These are phyloP conservation scores for Sarcophaga variegata DNA, from an alignment of 2,888 invertebrate genomes.

Conservation along the genomic window DNA sequence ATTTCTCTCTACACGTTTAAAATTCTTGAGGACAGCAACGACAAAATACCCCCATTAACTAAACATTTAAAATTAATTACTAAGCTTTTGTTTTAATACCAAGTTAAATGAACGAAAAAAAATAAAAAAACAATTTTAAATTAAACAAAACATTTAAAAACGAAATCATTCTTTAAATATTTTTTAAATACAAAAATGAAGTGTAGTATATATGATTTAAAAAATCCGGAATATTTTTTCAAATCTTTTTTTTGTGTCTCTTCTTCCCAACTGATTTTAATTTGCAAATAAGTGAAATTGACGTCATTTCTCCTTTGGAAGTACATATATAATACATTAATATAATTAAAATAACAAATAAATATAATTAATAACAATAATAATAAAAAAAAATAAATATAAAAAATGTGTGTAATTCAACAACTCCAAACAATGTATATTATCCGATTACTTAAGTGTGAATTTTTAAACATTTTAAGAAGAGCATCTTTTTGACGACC, in stretches of 20 bases:
- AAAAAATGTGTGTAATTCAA: constrained; percentile 3
- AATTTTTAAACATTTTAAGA: neutral
- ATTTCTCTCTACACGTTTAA: neutral
- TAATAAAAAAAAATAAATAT: neutral
- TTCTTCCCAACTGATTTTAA: neutral
- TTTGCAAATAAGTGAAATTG: constrained; percentile 21
- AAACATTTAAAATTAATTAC: too few relatives aligned
- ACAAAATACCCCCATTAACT: too few relatives aligned
- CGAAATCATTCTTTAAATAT: too few relatives aligned
- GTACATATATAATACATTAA: too few relatives aligned
- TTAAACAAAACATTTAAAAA: too few relatives aligned
- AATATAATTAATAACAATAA: neutral
- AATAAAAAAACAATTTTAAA: too few relatives aligned
- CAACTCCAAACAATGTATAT: neutral
- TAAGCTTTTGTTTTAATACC: too few relatives aligned
- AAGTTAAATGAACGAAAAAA: too few relatives aligned
- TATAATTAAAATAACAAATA: neutral
- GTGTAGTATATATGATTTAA: neutral
- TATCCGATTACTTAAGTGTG: constrained; percentile 4
- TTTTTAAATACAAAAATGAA: too few relatives aligned
- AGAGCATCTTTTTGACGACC: neutral
- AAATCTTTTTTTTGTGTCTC: too few relatives aligned
- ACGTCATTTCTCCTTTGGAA: constrained; percentile 6
- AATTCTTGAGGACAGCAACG: neutral
- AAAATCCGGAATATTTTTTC: neutral